Conservation (phyloP, 2,113 vertebrate species). For the Jacana jacana region DNA sequence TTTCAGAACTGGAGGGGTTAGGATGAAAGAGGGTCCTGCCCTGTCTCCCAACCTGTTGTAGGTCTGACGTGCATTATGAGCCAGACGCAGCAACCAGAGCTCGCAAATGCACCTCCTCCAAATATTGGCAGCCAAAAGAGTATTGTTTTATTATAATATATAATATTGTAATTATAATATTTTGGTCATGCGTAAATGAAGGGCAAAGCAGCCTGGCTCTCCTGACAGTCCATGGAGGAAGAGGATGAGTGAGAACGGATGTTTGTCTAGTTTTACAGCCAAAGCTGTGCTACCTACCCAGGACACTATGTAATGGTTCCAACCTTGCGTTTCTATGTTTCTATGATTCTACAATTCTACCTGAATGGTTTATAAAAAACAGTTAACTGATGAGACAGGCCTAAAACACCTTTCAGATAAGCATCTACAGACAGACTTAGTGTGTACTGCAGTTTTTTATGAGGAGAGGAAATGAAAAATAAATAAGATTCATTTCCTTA, state of each 20-base stretch:
- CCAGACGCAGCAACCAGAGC: not conserved
- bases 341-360: too few species aligned
- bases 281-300: not conserved
- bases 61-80: not conserved
- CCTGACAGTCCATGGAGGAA: not conserved
- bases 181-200: not conserved
- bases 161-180: too few species aligned
- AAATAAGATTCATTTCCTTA: not conserved
- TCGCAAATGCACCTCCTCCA: not conserved
- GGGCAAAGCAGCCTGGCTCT: not conserved
- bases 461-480: not conserved
- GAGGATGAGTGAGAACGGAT: accelerated
- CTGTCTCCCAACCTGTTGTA: not conserved
- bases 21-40: not conserved
- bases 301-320: too few species aligned
- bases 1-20: not conserved
- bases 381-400: not conserved
- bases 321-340: too few species aligned
- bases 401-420: not conserved
- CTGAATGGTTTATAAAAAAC: not conserved
- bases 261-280: not conserved
- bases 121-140: not conserved
- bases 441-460: not conserved
- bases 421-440: not conserved
- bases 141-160: not conserved